Evolutionary conservation across 2,888 invertebrate genomes (phyloP), one percentile per base, ranked within the genome.

Genomic region (Cephus sareptanus): DNA sequence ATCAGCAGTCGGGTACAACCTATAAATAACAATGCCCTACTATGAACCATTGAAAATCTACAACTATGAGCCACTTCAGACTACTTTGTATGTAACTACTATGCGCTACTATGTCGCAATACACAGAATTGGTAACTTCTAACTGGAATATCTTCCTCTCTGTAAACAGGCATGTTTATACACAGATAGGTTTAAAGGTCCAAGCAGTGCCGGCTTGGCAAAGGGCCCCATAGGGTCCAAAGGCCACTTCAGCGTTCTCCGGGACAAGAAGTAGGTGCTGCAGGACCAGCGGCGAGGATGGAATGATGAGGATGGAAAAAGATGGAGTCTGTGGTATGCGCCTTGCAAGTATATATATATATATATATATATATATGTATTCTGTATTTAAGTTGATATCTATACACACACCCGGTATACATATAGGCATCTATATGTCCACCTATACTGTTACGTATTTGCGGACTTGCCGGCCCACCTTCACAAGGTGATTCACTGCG

Each of bases 401-500:
- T 75, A 76, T 79, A 81, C 81, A 81, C 78, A 81, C 79, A 79
- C 81, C 82, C 81, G 83, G 77, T 76, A 74, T 78, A 76, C 77
- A 75, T 79, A 70, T 56, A 15, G 23, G 9, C 56, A 9, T 1
- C 9, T 56, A 56, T 56, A 56, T 15, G 56, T 56, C 23, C 56
- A 56, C 56, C 56, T 9, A 56, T 23, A 56, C 56, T 56, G 56
- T 56, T 23, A 13, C 40, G 56, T 75, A 69, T 40, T 76, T 69
- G 78, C 73, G 35, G 75, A 56, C 75, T 73, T 73, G 78, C 78
- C 78, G 73, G 76, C 86, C 88, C 89, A 87, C 89, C 88, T 89
- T 88, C 87, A 83, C 86, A 88, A 89, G 87, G 87, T 89, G 89
- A 89, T 89, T 89, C 89, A 88, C 85, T 87, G 87, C 84, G 81